Conservation (phyloP, 1,140 invertebrate genomes). For the Lithobius niger region DNA sequence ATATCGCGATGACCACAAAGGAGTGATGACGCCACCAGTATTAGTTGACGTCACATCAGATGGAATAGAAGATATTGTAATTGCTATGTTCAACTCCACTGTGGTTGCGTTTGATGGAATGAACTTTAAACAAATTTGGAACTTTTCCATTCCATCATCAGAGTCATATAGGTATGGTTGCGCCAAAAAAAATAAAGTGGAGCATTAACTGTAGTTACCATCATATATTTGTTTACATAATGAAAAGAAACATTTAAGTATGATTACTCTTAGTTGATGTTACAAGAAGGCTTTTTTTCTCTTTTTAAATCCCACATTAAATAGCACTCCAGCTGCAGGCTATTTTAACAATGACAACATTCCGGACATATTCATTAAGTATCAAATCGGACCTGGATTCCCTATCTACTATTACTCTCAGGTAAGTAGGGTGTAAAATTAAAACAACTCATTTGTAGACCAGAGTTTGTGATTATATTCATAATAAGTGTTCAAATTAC, state of each 20-base stretch:
- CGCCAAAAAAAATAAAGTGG: too few species aligned
- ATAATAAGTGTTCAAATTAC: too few species aligned
- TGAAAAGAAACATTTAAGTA: too few species aligned
- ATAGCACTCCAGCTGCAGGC: constrained; percentile 59
- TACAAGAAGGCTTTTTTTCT: too few species aligned
- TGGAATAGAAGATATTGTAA: constrained; percentile 52
- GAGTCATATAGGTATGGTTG: constrained; percentile 41
- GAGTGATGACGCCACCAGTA: constrained; percentile 48
- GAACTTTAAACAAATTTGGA: constrained; percentile 53
- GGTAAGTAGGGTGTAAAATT: too few species aligned
- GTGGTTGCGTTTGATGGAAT: constrained; percentile 56
- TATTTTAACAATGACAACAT: constrained; percentile 65
- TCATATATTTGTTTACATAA: too few species aligned
- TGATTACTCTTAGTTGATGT: too few species aligned
- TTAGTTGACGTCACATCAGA: constrained; percentile 61
- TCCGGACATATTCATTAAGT: constrained; percentile 72
- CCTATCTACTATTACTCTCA: constrained; percentile 61
- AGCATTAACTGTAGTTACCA: not conserved
- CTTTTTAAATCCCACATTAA: too few species aligned
- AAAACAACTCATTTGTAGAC: too few species aligned
- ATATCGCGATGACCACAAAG: constrained; percentile 32
- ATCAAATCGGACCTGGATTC: constrained; percentile 56
- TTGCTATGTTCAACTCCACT: constrained; percentile 57
- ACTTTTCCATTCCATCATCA: constrained; percentile 46
- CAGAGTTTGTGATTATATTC: too few species aligned